A percentile compares a stretch with the other conserved stretches of the same genome.
phyloP scores from a whole-genome alignment of 2,888 invertebrate species.

The Troides aeacus region DNA sequence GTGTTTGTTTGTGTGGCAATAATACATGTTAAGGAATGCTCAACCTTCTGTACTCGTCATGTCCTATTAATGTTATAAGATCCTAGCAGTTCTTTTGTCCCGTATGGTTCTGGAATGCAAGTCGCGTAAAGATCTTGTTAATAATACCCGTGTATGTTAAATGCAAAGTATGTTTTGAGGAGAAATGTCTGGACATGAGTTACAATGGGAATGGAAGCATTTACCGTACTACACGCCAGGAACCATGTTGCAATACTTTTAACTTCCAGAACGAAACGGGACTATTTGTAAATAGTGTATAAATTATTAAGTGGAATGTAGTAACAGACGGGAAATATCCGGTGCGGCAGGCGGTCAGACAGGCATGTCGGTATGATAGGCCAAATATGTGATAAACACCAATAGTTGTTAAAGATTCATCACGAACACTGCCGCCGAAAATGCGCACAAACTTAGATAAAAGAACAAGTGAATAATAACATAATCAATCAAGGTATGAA shows the following conservation, averaged over 20 bases:
- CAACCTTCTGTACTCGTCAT: background rate
- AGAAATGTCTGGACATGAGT: background rate
- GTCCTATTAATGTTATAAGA: background rate
- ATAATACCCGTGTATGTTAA: constrained; percentile 17
- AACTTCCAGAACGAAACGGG: constrained; percentile 22
- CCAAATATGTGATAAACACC: background rate
- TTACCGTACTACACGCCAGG: constrained; percentile 8
- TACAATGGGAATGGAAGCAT: background rate
- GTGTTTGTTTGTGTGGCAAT: background rate
- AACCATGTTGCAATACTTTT: constrained; percentile 23
- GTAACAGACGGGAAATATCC: background rate
- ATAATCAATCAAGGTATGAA: constrained; percentile 2
- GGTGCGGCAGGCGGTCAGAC: constrained; percentile 13
- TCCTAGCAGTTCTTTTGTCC: constrained; percentile 1
- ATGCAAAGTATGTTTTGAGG: constrained; percentile 2
- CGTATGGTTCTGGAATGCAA: constrained; percentile 25
- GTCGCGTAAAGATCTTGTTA: constrained; percentile 9
- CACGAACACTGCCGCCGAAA: background rate
- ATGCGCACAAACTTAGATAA: constrained; percentile 8
- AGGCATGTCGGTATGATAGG: background rate
- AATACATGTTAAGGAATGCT: background rate
- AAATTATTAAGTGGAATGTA: constrained; percentile 5
- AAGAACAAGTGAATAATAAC: background rate
- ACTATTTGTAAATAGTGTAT: constrained; percentile 21
- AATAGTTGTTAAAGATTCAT: background rate